Conservation (phyloP, 2,888 invertebrate species). For the Rhagophthalmus giganteus region DNA sequence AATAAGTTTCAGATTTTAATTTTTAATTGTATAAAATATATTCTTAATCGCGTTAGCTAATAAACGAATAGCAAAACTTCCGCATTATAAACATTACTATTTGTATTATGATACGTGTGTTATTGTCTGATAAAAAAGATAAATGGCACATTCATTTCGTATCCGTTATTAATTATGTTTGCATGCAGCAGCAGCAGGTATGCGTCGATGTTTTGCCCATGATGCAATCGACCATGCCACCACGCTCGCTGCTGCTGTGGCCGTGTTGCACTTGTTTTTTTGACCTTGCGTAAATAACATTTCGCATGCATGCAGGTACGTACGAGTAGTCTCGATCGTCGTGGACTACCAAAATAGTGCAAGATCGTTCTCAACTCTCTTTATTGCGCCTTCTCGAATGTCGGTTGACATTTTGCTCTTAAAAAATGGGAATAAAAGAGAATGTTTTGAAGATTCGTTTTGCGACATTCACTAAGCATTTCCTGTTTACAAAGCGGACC, state of each 20-base stretch:
- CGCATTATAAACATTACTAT: neutral
- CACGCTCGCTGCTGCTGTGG: no score
- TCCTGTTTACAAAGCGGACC: constrained; percentile 25
- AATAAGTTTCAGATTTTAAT: neutral
- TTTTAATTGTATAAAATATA: neutral
- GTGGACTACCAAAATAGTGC: no score
- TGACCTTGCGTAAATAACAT: constrained; percentile 14
- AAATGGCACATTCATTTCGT: neutral
- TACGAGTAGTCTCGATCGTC: neutral
- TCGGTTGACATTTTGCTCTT: neutral
- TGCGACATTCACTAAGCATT: constrained; percentile 10
- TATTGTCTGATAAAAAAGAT: neutral
- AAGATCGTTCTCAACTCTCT: neutral
- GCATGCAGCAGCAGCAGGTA: no score
- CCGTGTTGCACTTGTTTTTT: constrained; percentile 19
- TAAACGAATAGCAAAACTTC: neutral
- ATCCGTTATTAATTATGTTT: no score
- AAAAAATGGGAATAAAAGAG: constrained; percentile 3
- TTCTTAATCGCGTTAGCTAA: neutral
- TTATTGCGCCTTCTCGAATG: neutral
- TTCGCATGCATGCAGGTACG: neutral
- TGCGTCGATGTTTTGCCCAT: no score
- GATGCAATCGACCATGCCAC: constrained; percentile 10
- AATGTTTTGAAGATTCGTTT: constrained; percentile 1
- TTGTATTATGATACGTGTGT: neutral